Evolutionary conservation across 2,113 vertebrate species (phyloP), one percentile per base, ranked within the genome.

Genomic region (Callithrix jacchus): DNA sequence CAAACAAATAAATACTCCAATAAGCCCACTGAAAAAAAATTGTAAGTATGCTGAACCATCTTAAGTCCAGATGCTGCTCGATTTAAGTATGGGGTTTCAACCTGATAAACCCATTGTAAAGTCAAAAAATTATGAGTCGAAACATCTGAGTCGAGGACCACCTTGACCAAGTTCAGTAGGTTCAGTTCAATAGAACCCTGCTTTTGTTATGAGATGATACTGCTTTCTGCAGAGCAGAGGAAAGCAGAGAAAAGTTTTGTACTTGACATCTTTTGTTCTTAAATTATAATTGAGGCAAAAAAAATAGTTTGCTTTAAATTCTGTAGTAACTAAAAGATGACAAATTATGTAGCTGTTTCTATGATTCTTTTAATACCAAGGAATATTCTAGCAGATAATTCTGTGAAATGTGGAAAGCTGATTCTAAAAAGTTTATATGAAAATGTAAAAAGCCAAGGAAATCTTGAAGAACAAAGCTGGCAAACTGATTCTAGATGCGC

Each of bases 251-350:
- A 77, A 77, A 89, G 11, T 49, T 92, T 45, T 25, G 42, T 56
- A 37, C 42, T 76, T 61, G 18, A 40, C 64, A 79, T 77, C 70
- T 35, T 71, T 79, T 52, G 8, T 73, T 49, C 35, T 71, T 40
- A 40, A 52, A 82, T 58, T 76, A 70, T 89, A 81, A 58, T 86
- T 32, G 42, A 6, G 56, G 27, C 18, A 91, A 61, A 21, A 21
- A 94, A 87, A 92, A 94, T 87, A 70, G 56, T 93, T 90, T 83
- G 42, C 52, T 58, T 8, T 56, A n/a, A 93, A 56, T 91, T 83
- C 64, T 84, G 0, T 95, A 32, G 54, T 74, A 79, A 91, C 27
- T 90, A 73, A 91, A 87, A 21, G 25, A 58, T 61, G 70, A 84
- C 76, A 87, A 20, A 54, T 93, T 80, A 68, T 61, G 4, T 87